Conservation (phyloP, 2,888 invertebrate genomes). For the Heliconius erato region DNA sequence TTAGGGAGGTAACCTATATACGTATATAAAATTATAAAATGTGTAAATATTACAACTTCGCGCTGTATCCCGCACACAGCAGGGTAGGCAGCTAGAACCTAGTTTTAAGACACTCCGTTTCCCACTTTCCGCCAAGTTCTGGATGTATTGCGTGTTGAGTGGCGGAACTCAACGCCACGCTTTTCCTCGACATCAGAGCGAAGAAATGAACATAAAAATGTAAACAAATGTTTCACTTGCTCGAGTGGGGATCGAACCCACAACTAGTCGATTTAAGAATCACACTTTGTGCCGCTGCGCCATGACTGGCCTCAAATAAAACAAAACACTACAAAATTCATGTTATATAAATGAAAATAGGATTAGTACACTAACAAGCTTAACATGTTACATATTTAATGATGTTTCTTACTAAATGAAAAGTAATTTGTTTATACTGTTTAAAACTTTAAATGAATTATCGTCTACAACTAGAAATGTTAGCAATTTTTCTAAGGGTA, state of each 20-base stretch:
- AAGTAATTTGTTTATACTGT: not conserved
- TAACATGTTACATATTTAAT: not conserved
- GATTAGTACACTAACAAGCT: constrained; percentile 27
- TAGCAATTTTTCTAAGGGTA: not conserved
- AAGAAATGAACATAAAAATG: no score
- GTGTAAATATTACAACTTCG: not conserved
- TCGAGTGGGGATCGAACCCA: no score
- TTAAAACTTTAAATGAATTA: not conserved
- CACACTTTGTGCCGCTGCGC: no score
- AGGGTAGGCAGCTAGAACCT: no score
- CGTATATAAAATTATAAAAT: not conserved
- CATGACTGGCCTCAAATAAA: not conserved
- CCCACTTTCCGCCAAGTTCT: no score
- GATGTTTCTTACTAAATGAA: not conserved
- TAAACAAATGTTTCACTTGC: no score
- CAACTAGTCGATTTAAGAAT: no score
- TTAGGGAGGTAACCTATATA: no score
- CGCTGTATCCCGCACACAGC: no score
- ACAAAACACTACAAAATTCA: not conserved
- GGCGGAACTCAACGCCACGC: no score
- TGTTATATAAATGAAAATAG: constrained; percentile 26
- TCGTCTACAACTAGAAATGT: not conserved
- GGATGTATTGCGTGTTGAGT: no score
- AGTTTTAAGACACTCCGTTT: not conserved
- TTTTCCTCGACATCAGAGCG: no score